phyloP scores from a whole-genome alignment of 1,140 invertebrate genomes.

The Octopus sinensis region DNA sequence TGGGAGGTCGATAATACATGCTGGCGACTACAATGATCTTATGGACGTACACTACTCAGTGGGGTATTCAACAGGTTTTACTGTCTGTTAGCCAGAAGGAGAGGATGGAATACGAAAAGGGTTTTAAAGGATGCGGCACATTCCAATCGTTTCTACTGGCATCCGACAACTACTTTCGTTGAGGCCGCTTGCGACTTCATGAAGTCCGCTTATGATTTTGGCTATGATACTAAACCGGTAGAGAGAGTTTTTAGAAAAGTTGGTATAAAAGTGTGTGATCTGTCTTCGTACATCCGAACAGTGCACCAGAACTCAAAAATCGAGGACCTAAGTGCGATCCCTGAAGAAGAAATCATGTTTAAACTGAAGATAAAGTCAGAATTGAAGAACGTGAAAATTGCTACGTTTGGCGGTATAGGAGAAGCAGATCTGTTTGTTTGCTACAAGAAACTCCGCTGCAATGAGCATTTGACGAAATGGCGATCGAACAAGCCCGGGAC shows the following conservation, averaged over 20 bases:
- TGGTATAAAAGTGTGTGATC: conserved; percentile 28
- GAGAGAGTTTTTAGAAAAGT: conserved; percentile 22
- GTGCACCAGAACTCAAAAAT: not conserved
- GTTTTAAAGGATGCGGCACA: conserved; percentile 30
- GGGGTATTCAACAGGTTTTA: conserved; percentile 35
- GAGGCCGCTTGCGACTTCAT: conserved; percentile 34
- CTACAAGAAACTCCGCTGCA: not conserved
- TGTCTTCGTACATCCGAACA: conserved; percentile 18
- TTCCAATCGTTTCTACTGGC: conserved; percentile 41
- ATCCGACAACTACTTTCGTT: conserved; percentile 24
- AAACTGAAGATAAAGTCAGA: not conserved
- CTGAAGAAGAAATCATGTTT: not conserved
- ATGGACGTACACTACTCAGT: conserved; percentile 31
- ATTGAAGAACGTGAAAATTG: not conserved
- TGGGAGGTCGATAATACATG: conserved; percentile 30
- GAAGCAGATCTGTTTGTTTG: not conserved
- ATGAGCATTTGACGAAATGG: not conserved
- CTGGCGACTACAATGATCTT: conserved; percentile 22
- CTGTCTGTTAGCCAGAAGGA: conserved; percentile 22
- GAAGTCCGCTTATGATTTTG: conserved; percentile 36
- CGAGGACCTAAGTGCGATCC: not conserved
- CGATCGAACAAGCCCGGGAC: not conserved
- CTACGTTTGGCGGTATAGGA: not conserved
- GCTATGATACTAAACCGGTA: conserved; percentile 18
- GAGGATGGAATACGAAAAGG: conserved; percentile 21